phyloP scores from a whole-genome alignment of 1,140 invertebrate species.

The Telenomus remus region DNA sequence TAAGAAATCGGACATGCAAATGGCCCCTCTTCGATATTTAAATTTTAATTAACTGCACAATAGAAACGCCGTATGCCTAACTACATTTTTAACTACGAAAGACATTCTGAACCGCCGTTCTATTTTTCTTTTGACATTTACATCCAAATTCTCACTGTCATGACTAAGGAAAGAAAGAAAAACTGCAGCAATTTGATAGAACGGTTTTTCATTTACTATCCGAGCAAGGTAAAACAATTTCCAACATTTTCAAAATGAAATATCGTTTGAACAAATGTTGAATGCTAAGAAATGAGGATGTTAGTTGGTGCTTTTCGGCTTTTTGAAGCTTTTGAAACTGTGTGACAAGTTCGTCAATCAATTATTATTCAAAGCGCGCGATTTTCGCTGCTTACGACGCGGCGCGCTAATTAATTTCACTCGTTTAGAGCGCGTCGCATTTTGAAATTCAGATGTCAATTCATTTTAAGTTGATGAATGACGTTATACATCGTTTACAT shows the following conservation, averaged over 20 bases:
- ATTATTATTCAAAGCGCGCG: constrained; percentile 15
- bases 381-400: constrained; percentile 5
- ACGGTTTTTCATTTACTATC: no score
- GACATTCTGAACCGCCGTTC: no score
- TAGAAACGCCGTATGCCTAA: constrained; percentile 20
- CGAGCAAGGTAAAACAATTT: no score
- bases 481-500: constrained; percentile 50
- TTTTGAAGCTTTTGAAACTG: no score
- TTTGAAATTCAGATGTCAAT: constrained; percentile 41
- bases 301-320: no score
- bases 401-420: constrained; percentile 21
- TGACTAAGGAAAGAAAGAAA: constrained; percentile 13
- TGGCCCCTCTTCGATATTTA: constrained; percentile 46
- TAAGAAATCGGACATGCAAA: constrained; percentile 44
- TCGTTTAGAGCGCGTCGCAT: not conserved
- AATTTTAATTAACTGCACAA: constrained; percentile 46
- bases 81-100: no score
- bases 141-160: constrained; percentile 22
- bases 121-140: constrained; percentile 28
- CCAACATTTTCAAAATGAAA: no score
- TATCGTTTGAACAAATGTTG: no score
- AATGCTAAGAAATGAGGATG: no score
- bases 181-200: constrained; percentile 17
- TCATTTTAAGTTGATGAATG: constrained; percentile 44
- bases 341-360: constrained; percentile 6